Conservation (phyloP, 2,888 invertebrate genomes). For the Dryomyza anilis region DNA sequence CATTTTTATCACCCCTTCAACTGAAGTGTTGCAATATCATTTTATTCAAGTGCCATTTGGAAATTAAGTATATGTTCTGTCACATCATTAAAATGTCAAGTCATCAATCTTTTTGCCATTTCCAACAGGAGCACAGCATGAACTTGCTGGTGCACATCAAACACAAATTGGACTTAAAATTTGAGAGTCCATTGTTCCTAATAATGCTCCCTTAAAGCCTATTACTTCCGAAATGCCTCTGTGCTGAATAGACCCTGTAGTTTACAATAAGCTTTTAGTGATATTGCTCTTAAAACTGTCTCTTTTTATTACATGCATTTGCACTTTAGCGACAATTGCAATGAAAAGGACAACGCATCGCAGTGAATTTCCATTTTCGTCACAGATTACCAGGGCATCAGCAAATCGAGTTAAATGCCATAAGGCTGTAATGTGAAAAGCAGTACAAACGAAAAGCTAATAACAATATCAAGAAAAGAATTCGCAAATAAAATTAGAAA, state of each 20-base stretch:
- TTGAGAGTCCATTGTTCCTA: no score
- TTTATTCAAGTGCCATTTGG: no score
- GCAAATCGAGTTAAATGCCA: constrained; percentile 37
- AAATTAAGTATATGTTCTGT: no score
- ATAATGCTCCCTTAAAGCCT: no score
- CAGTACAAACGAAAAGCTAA: background rate
- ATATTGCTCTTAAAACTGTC: no score
- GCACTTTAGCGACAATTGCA: no score
- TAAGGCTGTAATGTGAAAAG: background rate
- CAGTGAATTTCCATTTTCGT: constrained; percentile 60
- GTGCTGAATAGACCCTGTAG: no score
- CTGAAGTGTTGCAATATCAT: no score
- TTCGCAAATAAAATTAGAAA: background rate
- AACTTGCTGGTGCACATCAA: background rate
- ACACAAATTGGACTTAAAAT: no score
- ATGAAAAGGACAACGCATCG: constrained; percentile 35
- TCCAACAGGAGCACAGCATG: constrained; percentile 55
- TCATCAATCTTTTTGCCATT: constrained; percentile 61
- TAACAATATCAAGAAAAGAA: background rate
- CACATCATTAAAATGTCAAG: constrained; percentile 61
- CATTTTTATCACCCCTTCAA: constrained; percentile 44
- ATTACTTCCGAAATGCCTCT: no score
- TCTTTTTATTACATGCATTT: no score
- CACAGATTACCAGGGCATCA: constrained; percentile 52
- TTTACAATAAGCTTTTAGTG: no score